Evolutionary conservation across 2,113 vertebrate genomes (phyloP), one percentile per base, ranked within the genome.

Genomic region (Carettochelys insculpta): DNA sequence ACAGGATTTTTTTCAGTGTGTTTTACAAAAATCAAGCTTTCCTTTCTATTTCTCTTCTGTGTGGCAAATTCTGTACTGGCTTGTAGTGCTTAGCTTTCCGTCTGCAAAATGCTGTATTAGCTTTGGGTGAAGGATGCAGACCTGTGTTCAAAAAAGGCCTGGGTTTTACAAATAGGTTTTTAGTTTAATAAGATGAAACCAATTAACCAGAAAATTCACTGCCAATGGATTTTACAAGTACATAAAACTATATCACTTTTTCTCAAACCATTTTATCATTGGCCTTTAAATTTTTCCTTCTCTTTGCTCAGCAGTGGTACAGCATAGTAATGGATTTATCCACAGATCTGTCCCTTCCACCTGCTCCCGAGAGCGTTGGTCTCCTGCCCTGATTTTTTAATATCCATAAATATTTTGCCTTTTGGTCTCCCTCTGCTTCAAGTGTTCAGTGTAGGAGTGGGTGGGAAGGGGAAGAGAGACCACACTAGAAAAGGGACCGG

Each of bases 171-270:
- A 93, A 96, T 86, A 93, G 34, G 19, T 38, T 96, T 96, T 92
- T 85, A 89, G 87, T 93, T 94, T 96, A 96, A 94, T 96, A 93
- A 92, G 93, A 92, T 95, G 90, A 94, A 97, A 94, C 87, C 85
- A 96, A 95, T 96, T 97, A 97, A 92, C 93, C 68, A 83, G 96
- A 94, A 92, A 96, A 93, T 82, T 93, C 75, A 73, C 78, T 97
- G 91, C 89, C 80, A 86, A 47, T 90, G 82, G 82, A 86, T 96
- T 95, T 96, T 96, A 91, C 51, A 94, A 92, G 80, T 94, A 85
- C 87, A 95, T 97, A 94, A 96, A 96, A 96, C 94, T 95, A 96
- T 94, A 95, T 95, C 93, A 84, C 92, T 88, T 95, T 95, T 95
- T 91, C 92, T 92, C 89, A 75, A 90, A 92, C 38, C 29, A 77